Conservation (phyloP, 2,113 vertebrate species). For the Cephalopholis sonnerati region DNA sequence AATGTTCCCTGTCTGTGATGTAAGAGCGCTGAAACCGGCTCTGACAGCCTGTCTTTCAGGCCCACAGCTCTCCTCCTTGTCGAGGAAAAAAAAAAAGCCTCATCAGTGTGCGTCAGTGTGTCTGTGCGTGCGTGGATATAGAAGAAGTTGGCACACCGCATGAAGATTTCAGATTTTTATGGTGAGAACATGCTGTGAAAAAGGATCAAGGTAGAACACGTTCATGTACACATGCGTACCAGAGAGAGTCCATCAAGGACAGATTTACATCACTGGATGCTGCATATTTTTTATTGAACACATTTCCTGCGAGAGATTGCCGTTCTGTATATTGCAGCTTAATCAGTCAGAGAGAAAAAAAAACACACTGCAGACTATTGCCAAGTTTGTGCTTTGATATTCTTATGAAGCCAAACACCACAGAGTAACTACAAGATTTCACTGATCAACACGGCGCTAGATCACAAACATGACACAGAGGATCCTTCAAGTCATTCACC, state of each 20-base stretch:
- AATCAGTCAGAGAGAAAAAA: conserved; percentile 44
- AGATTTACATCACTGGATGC: conserved; percentile 65
- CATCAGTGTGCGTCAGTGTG: conserved; percentile 29
- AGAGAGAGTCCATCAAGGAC: conserved; percentile 57
- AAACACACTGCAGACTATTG: conserved; percentile 52
- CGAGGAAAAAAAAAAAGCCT: no score
- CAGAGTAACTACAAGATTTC: conserved; percentile 71
- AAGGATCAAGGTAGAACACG: conserved; percentile 47
- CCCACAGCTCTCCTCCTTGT: background rate
- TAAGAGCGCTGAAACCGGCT: conserved; percentile 45
- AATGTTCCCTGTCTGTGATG: conserved; percentile 66
- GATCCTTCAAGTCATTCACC: conserved; percentile 41
- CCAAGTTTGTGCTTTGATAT: conserved; percentile 72
- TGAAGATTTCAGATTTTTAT: conserved; percentile 61
- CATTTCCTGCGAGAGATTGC: conserved; percentile 66
- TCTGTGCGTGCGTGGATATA: conserved; percentile 18
- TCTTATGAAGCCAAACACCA: conserved; percentile 72
- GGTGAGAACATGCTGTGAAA: conserved; percentile 63
- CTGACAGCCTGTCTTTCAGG: conserved; percentile 66
- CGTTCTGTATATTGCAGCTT: conserved; percentile 52
- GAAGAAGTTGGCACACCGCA: conserved; percentile 54
- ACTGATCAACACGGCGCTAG: conserved; percentile 70
- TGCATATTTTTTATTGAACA: conserved; percentile 75
- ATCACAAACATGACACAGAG: conserved; percentile 71
- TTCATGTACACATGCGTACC: conserved; percentile 48